Evolutionary conservation across 1,140 invertebrate genomes (phyloP).

Genomic region (Trypoxylus dichotomus): DNA sequence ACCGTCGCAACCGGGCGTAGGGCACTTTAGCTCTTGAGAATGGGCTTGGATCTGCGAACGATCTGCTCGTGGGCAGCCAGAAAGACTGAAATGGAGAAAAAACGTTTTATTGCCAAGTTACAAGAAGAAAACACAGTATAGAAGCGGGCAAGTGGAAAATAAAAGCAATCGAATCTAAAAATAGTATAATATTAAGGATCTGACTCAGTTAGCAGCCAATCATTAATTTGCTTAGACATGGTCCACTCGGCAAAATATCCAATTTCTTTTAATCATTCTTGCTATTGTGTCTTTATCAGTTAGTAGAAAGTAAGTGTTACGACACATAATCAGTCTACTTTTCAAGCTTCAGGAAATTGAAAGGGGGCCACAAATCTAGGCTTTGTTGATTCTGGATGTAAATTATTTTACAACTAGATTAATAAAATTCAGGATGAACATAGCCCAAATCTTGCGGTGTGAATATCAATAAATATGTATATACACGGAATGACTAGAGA

Average conservation of each 20-base stretch:
- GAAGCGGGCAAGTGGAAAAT: constrained; percentile 15
- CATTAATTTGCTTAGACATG: constrained; percentile 39
- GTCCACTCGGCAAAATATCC: constrained; percentile 33
- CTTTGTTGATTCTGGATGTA: constrained; percentile 2
- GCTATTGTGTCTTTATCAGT: background rate
- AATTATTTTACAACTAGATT: background rate
- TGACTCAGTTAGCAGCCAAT: constrained; percentile 42
- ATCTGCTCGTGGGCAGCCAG: constrained; percentile 76
- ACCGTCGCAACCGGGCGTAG: constrained; percentile 88
- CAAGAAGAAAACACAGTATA: background rate
- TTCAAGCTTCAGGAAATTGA: constrained; percentile 13
- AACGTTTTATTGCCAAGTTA: background rate
- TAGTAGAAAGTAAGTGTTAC: constrained; percentile 24
- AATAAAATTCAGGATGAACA: constrained; percentile 32
- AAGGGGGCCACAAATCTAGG: background rate
- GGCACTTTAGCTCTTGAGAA: constrained; percentile 84
- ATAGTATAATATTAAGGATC: constrained; percentile 34
- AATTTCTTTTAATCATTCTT: background rate
- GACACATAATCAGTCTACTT: constrained; percentile 20
- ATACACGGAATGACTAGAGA: constrained; percentile 33
- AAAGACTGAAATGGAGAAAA: constrained; percentile 58
- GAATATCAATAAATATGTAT: background rate
- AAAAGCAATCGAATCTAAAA: background rate
- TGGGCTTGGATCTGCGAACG: constrained; percentile 74
- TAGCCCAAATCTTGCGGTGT: constrained; percentile 29